These are phyloP conservation scores for Cyrtodaria siliqua DNA, from an alignment of 2,888 invertebrate genomes.

Conservation along the genomic window DNA sequence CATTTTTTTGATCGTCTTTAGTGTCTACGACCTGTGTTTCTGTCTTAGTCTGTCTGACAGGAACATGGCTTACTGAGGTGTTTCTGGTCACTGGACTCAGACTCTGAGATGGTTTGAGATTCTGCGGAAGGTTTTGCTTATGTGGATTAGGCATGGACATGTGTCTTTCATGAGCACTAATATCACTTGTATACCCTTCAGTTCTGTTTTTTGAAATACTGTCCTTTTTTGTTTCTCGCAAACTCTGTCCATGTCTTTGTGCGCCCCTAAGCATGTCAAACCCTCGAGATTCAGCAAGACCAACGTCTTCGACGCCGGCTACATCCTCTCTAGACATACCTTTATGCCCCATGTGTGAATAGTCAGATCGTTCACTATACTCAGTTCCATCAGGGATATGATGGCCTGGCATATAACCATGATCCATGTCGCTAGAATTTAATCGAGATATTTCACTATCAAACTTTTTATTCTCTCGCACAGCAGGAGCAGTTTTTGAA, in stretches of 20 bases:
- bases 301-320: slow-evolving; percentile 69
- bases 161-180: too few species aligned
- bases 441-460: slow-evolving; percentile 31
- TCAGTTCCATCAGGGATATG: slow-evolving; percentile 77
- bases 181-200: too few species aligned
- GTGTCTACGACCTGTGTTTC: not conserved
- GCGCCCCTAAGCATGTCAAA: slow-evolving; percentile 60
- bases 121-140: too few species aligned
- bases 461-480: slow-evolving; percentile 16
- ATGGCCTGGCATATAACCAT: slow-evolving; percentile 68
- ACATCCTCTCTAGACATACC: slow-evolving; percentile 69
- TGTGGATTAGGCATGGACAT: too few species aligned
- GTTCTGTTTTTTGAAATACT: too few species aligned
- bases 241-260: too few species aligned
- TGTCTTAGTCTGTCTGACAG: not conserved
- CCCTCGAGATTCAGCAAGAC: slow-evolving; percentile 71
- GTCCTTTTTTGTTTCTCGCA: too few species aligned
- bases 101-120: slow-evolving; percentile 41
- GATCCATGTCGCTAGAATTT: slow-evolving; percentile 39
- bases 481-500: not conserved
- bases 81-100: slow-evolving; percentile 34
- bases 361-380: slow-evolving; percentile 68
- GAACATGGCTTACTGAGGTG: too few species aligned
- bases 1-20: slow-evolving; percentile 2
- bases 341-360: slow-evolving; percentile 62